Base-by-base conservation (phyloP, 2,888 invertebrate species). In the Hirtodrosophila confusa region DNA sequence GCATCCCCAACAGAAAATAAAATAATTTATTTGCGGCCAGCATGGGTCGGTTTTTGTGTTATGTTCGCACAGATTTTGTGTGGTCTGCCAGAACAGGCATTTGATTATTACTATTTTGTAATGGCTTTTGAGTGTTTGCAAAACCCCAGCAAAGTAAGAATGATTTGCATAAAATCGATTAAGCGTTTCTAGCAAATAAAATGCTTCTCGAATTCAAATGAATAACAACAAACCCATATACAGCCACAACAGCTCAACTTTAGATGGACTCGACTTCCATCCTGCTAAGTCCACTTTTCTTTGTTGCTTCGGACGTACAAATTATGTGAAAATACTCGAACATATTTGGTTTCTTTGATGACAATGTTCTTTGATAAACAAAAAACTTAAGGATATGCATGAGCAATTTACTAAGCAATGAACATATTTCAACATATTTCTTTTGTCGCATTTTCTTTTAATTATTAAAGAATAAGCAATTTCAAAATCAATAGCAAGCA, bases 161-260 rank as follows among this genome's bases (percentile, higher is more conserved):
- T 79, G 63, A 88, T 83, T 88, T 83, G 85, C 82, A 88, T 88
- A 83, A 83, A 88, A 88, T 83, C 82, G 87, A 83, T 83, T 84
- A 84, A 71, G 53, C 64, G 88, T 86, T 73, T 77, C 68, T 49
- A 50, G 44, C 70, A 76, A 83, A 84, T 74, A 69, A 87, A 82
- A 87, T 85, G 78, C 86, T 80, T 74, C 69, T 69, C 60, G 66
- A 80, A 80, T 70, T 68, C 48, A 67, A 70, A 71, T 64, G 67
- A 69, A 74, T 71, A 64, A 41, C 67, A 62, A 61, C 56, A 58
- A 68, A 51, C 23, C 23, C 44, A 47, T 44, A 40, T 29, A 40
- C 57, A 53, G 23, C 53, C 51, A 51, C 60, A 64, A 45, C 54
- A 64, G 11, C n/a, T 31, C 31, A 29, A 31, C 11, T 29, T 31